Conservation (phyloP, 92 coral and sea anemone genomes). For the Siderastrea siderea region DNA sequence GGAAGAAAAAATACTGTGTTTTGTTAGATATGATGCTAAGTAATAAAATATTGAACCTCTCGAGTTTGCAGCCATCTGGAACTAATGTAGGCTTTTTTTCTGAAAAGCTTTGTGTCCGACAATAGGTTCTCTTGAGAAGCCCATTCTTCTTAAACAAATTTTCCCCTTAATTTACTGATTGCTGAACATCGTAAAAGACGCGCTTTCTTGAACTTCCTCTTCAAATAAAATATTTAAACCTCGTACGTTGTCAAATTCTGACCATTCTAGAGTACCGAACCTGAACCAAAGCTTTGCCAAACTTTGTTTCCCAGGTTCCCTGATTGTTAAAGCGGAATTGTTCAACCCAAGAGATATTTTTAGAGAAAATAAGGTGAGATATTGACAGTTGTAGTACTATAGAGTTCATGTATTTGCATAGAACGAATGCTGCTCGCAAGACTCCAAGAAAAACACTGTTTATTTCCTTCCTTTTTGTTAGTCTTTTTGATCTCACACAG, state of each 20-base stretch:
- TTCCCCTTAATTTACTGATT: conserved; percentile 36
- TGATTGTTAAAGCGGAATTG: neutral
- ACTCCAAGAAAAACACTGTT: neutral
- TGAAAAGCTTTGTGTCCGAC: conserved; percentile 2
- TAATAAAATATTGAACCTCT: neutral
- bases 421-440: neutral
- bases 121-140: conserved; percentile 11
- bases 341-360: neutral
- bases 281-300: no score
- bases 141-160: conserved; percentile 3
- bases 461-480: no score
- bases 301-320: neutral
- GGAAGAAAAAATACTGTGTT: neutral
- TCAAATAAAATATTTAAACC: conserved; percentile 2
- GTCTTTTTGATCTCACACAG: no score
- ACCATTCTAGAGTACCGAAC: neutral
- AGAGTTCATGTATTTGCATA: neutral
- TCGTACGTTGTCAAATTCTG: neutral
- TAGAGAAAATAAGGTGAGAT: neutral
- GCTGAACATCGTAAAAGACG: conserved; percentile 9
- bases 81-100: neutral
- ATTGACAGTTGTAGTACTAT: neutral
- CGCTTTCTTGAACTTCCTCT: neutral
- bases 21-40: neutral
- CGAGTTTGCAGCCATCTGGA: neutral